phyloP scores from a whole-genome alignment of 2,797 vertebrate genomes.

The Dermochelys coriacea region DNA sequence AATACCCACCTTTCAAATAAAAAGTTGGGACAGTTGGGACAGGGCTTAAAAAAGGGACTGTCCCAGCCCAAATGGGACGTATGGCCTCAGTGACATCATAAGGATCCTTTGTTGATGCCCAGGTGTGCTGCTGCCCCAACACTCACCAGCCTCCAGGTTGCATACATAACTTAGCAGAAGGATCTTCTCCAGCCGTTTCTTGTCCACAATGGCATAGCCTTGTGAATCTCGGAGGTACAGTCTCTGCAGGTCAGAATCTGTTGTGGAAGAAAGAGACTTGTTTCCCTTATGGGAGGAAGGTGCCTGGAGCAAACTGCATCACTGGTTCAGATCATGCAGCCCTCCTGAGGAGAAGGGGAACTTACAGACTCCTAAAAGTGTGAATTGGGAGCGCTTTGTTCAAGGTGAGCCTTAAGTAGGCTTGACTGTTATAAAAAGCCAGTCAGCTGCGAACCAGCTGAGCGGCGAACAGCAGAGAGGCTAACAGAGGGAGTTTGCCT shows the following conservation, averaged over 20 bases:
- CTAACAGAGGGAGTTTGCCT: too few relatives aligned
- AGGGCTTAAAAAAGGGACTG: too few relatives aligned
- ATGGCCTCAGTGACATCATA: neutral
- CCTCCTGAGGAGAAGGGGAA: too few relatives aligned
- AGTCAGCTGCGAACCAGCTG: too few relatives aligned
- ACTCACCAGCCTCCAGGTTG: constrained; percentile 51
- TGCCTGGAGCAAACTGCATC: neutral
- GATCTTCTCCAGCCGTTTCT: constrained; percentile 65
- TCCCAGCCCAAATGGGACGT: too few relatives aligned
- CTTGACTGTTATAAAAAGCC: too few relatives aligned
- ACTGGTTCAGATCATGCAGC: neutral
- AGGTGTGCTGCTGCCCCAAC: neutral
- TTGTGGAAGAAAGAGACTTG: neutral
- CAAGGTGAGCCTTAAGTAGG: too few relatives aligned
- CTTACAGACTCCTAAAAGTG: too few relatives aligned
- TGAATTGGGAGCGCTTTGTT: too few relatives aligned
- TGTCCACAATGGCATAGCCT: constrained; percentile 36
- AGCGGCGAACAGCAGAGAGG: too few relatives aligned
- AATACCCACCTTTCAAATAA: too few relatives aligned
- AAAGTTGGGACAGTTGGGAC: too few relatives aligned
- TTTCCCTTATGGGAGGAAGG: neutral
- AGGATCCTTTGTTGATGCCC: neutral
- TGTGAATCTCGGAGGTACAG: constrained; percentile 60
- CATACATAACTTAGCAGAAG: constrained; percentile 66
- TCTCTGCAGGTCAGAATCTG: constrained; percentile 60